Evolutionary conservation across 2,888 invertebrate species (phyloP).

Genomic region (Nomada fucata): DNA sequence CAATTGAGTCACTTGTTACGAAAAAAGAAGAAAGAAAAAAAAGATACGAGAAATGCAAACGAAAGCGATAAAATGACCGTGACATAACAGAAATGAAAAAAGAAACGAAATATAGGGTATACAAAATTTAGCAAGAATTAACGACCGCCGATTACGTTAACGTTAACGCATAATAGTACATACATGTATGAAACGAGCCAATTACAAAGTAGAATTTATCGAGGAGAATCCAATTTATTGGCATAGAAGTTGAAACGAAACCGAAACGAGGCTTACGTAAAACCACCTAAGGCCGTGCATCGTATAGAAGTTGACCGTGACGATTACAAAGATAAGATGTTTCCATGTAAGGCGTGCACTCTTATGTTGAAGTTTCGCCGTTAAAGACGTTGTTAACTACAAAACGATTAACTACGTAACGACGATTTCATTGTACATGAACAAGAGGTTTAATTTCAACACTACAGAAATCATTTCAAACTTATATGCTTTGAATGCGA

Average conservation of each 20-base stretch:
- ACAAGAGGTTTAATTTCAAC: conserved; percentile 57
- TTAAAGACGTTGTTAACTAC: conserved; percentile 70
- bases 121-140: conserved; percentile 10
- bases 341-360: conserved; percentile 76
- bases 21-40: background rate
- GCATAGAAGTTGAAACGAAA: background rate
- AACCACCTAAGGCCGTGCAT: conserved; percentile 15
- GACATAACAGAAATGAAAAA: background rate
- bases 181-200: conserved; percentile 12
- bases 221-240: conserved; percentile 10
- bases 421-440: conserved; percentile 72
- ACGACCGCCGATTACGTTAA: conserved; percentile 9
- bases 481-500: conserved; percentile 55
- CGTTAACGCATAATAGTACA: conserved; percentile 18
- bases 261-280: conserved; percentile 5
- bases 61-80: background rate
- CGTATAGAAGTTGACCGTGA: conserved; percentile 4
- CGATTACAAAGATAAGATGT: conserved; percentile 32
- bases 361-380: conserved; percentile 78
- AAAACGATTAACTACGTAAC: conserved; percentile 75
- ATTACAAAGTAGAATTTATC: conserved; percentile 38
- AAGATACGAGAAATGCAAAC: background rate
- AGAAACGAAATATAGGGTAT: background rate
- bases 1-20: background rate
- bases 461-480: conserved; percentile 63